phyloP scores from a whole-genome alignment of 2,113 vertebrate species.

The Danionella cerebrum region DNA sequence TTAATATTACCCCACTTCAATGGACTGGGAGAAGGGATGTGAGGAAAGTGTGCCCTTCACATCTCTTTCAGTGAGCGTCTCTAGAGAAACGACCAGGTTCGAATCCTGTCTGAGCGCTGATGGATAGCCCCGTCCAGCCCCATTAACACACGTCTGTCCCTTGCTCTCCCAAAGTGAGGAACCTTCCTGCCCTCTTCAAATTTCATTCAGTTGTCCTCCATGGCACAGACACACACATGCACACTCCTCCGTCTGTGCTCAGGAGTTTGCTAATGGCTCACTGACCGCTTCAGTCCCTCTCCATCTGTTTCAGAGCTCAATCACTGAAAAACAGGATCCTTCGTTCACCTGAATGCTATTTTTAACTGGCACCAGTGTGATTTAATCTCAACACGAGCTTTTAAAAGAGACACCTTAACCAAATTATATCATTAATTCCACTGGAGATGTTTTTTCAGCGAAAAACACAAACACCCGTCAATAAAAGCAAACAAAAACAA shows the following conservation, averaged over 20 bases:
- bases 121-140: slow-evolving; percentile 25
- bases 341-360: neutral
- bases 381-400: neutral
- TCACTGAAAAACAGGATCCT: slow-evolving; percentile 6
- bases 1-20: no score
- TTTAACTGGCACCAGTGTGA: neutral
- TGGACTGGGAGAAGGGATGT: neutral
- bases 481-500: no score
- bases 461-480: no score
- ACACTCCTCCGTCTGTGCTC: neutral
- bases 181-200: slow-evolving; percentile 37
- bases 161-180: neutral
- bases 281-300: neutral
- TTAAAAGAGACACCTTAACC: no score
- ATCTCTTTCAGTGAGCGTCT: slow-evolving; percentile 7
- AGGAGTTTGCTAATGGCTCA: slow-evolving; percentile 9
- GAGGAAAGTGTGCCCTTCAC: slow-evolving; percentile 29
- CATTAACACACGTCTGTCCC: slow-evolving; percentile 23
- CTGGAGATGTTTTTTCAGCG: no score
- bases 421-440: no score
- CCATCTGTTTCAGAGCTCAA: slow-evolving; percentile 38
- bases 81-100: neutral
- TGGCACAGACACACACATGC: neutral
- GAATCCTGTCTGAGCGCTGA: slow-evolving; percentile 17
- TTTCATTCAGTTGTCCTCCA: slow-evolving; percentile 29